These are phyloP conservation scores for Flexamia atlantica DNA, from an alignment of 2,888 invertebrate species.

Conservation along the genomic window DNA sequence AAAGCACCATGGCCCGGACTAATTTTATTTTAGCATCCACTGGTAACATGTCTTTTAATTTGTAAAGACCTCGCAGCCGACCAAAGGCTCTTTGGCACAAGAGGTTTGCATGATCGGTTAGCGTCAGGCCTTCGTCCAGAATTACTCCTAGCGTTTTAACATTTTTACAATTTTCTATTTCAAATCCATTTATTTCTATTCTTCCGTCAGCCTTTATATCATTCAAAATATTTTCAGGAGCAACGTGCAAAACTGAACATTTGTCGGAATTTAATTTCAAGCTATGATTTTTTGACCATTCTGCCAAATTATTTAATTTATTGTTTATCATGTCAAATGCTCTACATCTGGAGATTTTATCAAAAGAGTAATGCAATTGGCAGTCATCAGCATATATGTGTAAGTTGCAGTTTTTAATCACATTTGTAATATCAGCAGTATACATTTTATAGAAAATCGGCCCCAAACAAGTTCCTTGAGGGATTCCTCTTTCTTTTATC, in stretches of 20 bases:
- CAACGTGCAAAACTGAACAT: neutral
- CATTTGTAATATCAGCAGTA: neutral
- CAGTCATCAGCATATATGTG: neutral
- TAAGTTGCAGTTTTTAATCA: neutral
- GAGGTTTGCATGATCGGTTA: slow-evolving; percentile 1
- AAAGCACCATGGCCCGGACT: neutral
- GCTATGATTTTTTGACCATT: slow-evolving; percentile 1
- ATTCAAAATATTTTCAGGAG: neutral
- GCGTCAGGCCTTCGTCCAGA: neutral
- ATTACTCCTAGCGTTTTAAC: neutral
- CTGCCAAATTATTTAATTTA: neutral
- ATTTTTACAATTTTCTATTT: neutral
- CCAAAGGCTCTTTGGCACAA: neutral
- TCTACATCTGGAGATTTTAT: neutral
- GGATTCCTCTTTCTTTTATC: neutral
- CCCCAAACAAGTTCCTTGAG: neutral
- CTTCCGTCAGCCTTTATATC: neutral
- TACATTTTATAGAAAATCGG: neutral
- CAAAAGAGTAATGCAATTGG: neutral
- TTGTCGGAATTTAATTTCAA: neutral
- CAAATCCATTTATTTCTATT: neutral
- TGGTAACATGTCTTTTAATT: neutral
- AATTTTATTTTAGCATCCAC: slow-evolving; percentile 14
- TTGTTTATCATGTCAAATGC: neutral
- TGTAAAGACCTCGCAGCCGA: neutral